phyloP scores from a whole-genome alignment of 1,140 invertebrate genomes.

The Drosophila teissieri region DNA sequence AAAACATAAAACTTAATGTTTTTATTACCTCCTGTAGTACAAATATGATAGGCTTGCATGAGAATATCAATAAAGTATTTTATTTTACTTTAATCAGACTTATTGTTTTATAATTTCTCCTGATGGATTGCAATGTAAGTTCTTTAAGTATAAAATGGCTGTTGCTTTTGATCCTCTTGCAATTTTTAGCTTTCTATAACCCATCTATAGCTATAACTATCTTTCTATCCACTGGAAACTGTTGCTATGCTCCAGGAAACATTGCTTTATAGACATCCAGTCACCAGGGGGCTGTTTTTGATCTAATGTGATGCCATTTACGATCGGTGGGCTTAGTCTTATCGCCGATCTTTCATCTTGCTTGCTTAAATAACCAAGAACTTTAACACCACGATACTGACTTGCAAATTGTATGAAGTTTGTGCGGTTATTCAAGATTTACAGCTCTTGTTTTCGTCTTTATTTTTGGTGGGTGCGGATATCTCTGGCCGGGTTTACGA shows the following conservation, averaged over 20 bases:
- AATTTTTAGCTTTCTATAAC: no score
- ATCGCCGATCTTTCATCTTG: slow-evolving; percentile 1
- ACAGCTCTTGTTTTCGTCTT: slow-evolving; percentile 11
- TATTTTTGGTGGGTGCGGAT: slow-evolving; percentile 10
- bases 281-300: background rate
- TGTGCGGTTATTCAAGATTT: slow-evolving; percentile 45
- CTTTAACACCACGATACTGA: slow-evolving; percentile 27
- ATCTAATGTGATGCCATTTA: background rate
- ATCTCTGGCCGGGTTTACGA: slow-evolving; percentile 22
- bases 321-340: background rate
- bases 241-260: background rate
- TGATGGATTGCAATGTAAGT: no score
- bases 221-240: background rate
- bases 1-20: slow-evolving; percentile 14
- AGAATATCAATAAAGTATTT: slow-evolving; percentile 9
- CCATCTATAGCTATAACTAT: background rate
- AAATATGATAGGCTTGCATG: slow-evolving; percentile 2
- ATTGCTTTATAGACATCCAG: background rate
- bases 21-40: slow-evolving; percentile 2
- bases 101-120: background rate
- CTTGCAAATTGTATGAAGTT: slow-evolving; percentile 32
- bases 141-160: no score
- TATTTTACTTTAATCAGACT: background rate
- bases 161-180: no score
- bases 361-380: background rate